Evolutionary conservation across 2,113 vertebrate genomes (phyloP).

Genomic region (Nicator chloris): DNA sequence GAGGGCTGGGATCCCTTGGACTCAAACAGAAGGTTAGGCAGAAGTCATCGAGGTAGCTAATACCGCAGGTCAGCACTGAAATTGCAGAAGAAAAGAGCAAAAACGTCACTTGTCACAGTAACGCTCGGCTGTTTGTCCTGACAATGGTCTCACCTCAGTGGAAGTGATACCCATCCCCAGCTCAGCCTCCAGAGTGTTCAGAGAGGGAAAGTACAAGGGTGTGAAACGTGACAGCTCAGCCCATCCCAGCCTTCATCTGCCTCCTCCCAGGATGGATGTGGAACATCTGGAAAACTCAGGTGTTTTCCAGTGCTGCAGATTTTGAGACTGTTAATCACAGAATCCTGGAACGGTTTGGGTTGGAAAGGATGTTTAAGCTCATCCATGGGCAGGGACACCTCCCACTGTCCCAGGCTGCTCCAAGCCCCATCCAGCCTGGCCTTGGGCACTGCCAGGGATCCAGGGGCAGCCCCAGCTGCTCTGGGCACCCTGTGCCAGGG

Average conservation of each 20-base stretch:
- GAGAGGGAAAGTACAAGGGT: rapidly evolving
- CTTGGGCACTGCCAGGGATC: neutral
- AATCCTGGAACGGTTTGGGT: rapidly evolving
- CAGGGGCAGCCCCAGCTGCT: neutral
- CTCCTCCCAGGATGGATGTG: too few relatives aligned
- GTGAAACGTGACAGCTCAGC: rapidly evolving
- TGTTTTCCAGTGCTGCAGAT: neutral
- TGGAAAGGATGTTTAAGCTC: neutral
- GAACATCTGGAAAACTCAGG: too few relatives aligned
- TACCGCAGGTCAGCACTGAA: neutral
- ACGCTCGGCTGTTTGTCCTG: rapidly evolving
- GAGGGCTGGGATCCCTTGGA: neutral
- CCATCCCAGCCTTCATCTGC: rapidly evolving
- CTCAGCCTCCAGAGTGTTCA: rapidly evolving
- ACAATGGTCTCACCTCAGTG: rapidly evolving
- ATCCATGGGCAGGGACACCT: neutral
- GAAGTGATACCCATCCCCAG: rapidly evolving
- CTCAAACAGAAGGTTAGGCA: neutral
- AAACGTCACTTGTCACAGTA: rapidly evolving
- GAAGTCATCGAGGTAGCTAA: rapidly evolving
- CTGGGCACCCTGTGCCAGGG: neutral
- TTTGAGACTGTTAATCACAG: neutral
- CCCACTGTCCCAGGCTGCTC: rapidly evolving
- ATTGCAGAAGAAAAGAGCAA: neutral
- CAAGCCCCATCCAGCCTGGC: neutral